These are phyloP conservation scores for Chalcosyrphus nemorum DNA, from an alignment of 2,888 invertebrate species.

Conservation along the genomic window DNA sequence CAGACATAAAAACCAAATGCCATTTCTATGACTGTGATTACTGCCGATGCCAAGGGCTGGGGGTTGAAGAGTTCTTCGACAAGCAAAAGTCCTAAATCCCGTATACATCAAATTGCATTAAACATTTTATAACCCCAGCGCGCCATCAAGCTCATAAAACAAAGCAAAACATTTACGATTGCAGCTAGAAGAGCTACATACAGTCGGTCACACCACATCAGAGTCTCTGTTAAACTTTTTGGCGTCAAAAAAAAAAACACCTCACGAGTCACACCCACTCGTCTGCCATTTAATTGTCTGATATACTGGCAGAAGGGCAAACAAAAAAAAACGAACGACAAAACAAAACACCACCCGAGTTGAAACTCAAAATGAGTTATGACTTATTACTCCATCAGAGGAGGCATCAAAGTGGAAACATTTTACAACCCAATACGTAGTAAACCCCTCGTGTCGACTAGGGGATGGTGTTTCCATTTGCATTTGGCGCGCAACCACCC, in stretches of 20 bases:
- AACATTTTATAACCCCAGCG: constrained; percentile 55
- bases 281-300: constrained; percentile 50
- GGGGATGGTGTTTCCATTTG: constrained; percentile 8
- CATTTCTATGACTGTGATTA: constrained; percentile 65
- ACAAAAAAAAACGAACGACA: no score
- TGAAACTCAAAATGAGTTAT: constrained; percentile 53
- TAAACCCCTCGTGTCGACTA: not conserved
- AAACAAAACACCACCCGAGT: constrained; percentile 9
- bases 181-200: no score
- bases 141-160: constrained; percentile 43
- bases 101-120: constrained; percentile 66
- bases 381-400: constrained; percentile 72
- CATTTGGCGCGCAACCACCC: constrained; percentile 32
- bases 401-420: constrained; percentile 72
- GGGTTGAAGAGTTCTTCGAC: no score
- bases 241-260: constrained; percentile 28
- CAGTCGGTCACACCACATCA: not conserved
- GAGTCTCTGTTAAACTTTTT: constrained; percentile 37
- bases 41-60: no score
- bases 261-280: constrained; percentile 5
- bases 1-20: constrained; percentile 59
- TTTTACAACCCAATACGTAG: constrained; percentile 47
- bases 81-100: constrained; percentile 5
- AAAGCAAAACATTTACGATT: constrained; percentile 67
- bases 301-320: constrained; percentile 8